Evolutionary conservation across 1,140 invertebrate species (phyloP).

Genomic region (Pseudomyrmex flavicornis): DNA sequence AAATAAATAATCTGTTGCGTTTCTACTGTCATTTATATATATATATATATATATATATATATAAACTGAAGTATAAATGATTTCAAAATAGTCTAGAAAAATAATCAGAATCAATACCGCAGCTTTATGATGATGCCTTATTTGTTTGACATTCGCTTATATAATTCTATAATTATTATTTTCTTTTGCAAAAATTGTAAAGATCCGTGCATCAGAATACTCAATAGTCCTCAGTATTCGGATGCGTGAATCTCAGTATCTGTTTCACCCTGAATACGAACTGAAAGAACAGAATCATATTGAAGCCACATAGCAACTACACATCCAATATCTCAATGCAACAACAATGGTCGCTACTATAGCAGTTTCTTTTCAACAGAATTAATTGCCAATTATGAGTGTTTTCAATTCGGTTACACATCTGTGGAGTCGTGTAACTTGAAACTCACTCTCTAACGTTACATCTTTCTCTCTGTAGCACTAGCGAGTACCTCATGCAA

Average conservation of each 20-base stretch:
- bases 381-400: background rate
- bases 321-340: constrained; percentile 69
- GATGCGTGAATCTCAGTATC: constrained; percentile 5
- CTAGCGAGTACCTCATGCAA: constrained; percentile 59
- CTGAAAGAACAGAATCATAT: constrained; percentile 63
- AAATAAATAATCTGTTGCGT: background rate
- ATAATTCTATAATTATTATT: background rate
- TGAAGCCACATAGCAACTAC: constrained; percentile 69
- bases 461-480: constrained; percentile 22
- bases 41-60: background rate
- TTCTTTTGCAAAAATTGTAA: background rate
- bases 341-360: constrained; percentile 61
- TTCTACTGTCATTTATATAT: background rate
- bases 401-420: background rate
- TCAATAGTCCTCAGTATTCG: background rate
- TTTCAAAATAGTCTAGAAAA: background rate
- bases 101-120: constrained; percentile 17
- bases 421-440: constrained; percentile 1
- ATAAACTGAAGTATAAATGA: background rate
- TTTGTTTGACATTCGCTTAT: constrained; percentile 6
- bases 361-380: background rate
- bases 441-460: constrained; percentile 24
- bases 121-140: background rate
- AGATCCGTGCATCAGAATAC: constrained; percentile 4
- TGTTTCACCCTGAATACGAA: constrained; percentile 31